Evolutionary conservation across 2,888 invertebrate genomes (phyloP).

Genomic region (Amiota minor): DNA sequence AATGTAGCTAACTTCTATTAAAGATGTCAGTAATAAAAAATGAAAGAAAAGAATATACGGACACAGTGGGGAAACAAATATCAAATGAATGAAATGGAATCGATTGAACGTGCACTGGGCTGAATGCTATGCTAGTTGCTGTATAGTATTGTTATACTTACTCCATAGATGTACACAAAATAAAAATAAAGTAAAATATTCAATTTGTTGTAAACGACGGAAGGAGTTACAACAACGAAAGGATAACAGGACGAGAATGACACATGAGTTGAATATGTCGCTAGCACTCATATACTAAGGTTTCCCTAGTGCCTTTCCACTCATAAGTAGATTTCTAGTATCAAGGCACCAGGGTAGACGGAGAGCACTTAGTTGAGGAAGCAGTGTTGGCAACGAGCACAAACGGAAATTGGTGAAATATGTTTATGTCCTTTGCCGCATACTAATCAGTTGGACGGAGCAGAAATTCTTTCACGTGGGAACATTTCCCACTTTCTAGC

Average conservation of each 20-base stretch:
- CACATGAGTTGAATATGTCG: conserved; percentile 43
- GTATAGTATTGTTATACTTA: too few relatives aligned
- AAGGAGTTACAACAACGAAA: conserved; percentile 58
- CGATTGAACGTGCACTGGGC: too few relatives aligned
- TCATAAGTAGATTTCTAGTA: too few relatives aligned
- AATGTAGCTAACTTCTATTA: too few relatives aligned
- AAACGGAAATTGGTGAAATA: conserved; percentile 45
- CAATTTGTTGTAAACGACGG: conserved; percentile 53
- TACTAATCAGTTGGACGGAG: conserved; percentile 36
- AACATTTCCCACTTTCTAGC: too few relatives aligned
- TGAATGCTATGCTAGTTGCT: too few relatives aligned
- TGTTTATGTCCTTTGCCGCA: conserved; percentile 39
- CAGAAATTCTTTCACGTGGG: too few relatives aligned
- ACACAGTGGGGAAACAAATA: too few relatives aligned
- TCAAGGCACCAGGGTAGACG: not conserved
- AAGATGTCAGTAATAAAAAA: too few relatives aligned
- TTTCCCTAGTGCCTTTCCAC: not conserved
- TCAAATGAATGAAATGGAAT: too few relatives aligned
- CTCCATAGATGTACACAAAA: not conserved
- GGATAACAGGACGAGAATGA: conserved; percentile 57
- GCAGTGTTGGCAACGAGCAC: not conserved
- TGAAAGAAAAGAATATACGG: too few relatives aligned
- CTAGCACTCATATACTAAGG: not conserved
- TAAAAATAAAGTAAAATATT: conserved; percentile 34
- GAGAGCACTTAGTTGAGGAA: not conserved